These are phyloP conservation scores for Spermophilus dauricus DNA, from an alignment of 2,113 vertebrate genomes.

Conservation along the genomic window DNA sequence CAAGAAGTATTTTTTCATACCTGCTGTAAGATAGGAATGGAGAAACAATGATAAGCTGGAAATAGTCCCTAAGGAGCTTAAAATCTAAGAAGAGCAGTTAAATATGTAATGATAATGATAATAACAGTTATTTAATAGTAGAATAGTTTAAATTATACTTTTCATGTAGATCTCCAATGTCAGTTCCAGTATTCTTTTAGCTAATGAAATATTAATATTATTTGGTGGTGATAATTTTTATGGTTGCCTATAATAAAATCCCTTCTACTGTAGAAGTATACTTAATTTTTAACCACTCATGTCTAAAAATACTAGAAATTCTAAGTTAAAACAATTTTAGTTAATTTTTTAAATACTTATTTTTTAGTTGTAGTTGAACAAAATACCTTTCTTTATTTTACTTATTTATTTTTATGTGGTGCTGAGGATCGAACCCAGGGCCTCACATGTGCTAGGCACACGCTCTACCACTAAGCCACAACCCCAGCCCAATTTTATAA, in stretches of 20 bases:
- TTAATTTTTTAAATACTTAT: not conserved
- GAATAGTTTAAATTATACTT: not conserved
- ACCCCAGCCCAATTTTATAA: no score
- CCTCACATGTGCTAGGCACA: no score
- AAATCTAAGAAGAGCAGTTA: not conserved
- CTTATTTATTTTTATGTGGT: no score
- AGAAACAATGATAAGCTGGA: not conserved
- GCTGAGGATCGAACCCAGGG: no score
- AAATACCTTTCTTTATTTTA: no score
- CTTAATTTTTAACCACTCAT: not conserved
- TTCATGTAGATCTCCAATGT: not conserved
- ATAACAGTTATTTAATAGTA: constrained; percentile 1
- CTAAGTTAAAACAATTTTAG: constrained; percentile 35
- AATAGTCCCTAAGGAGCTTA: not conserved
- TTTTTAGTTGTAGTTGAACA: no score
- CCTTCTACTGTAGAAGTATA: not conserved
- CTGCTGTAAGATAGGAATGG: constrained; percentile 39
- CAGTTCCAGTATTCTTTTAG: constrained; percentile 7
- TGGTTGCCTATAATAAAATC: constrained; percentile 36
- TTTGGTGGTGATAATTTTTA: constrained; percentile 10
- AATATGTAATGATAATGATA: not conserved
- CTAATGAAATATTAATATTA: constrained; percentile 42
- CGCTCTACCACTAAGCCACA: no score
- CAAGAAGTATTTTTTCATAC: not conserved
- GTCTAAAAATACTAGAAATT: not conserved